Evolutionary conservation across 2,113 vertebrate species (phyloP).

Genomic region (Hydropotes inermis): DNA sequence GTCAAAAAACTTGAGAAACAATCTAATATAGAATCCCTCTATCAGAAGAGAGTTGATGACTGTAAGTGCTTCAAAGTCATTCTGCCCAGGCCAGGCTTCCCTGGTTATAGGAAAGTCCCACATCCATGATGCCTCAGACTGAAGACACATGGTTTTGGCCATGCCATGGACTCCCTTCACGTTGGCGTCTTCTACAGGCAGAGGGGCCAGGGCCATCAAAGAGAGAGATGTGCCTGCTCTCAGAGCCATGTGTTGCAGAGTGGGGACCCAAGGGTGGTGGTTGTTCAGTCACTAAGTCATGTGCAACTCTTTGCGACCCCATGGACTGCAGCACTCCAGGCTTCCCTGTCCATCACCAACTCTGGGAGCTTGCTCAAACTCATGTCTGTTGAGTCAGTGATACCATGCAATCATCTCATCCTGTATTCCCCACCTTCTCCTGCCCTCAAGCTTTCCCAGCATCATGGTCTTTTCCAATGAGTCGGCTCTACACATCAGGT

Average conservation of each 20-base stretch:
- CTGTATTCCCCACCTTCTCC: background rate
- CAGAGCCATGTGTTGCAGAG: background rate
- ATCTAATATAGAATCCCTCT: background rate
- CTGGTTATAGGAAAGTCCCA: background rate
- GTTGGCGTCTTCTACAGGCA: background rate
- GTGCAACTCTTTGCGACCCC: background rate
- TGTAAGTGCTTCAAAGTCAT: background rate
- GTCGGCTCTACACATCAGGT: background rate
- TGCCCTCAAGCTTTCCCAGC: background rate
- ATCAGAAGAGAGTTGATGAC: no score
- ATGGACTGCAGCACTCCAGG: background rate
- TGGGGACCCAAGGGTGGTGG: background rate
- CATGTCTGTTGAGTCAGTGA: background rate
- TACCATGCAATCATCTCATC: background rate
- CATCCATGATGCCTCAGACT: background rate
- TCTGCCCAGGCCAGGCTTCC: accelerated
- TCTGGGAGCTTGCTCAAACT: background rate
- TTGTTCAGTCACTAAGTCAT: background rate
- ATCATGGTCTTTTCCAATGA: background rate
- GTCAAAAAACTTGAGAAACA: background rate
- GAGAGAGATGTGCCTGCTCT: background rate
- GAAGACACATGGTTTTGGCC: background rate
- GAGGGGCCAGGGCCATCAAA: background rate
- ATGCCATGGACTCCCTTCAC: accelerated
- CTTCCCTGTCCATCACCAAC: background rate